phyloP scores from a whole-genome alignment of 1,140 invertebrate species.

The Palaemon carinicauda region DNA sequence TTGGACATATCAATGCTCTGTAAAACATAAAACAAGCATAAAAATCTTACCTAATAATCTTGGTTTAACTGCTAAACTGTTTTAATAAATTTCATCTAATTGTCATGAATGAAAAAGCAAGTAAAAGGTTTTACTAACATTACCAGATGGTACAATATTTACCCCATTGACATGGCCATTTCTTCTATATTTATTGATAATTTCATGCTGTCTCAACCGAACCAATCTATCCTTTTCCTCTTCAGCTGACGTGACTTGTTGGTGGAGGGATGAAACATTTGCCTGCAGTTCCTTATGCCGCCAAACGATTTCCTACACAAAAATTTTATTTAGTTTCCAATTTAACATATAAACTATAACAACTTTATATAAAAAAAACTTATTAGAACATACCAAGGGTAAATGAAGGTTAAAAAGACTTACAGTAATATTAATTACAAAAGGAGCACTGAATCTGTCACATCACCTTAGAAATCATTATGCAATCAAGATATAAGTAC shows the following conservation, averaged over 20 bases:
- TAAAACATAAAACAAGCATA: not conserved
- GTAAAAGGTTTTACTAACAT: not conserved
- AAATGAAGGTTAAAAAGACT: too few relatives aligned
- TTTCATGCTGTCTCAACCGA: conserved; percentile 74
- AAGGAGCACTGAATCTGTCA: too few relatives aligned
- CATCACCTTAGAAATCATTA: too few relatives aligned
- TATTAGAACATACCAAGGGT: too few relatives aligned
- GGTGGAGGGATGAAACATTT: conserved; percentile 82
- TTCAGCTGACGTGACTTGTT: conserved; percentile 75
- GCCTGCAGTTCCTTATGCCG: conserved; percentile 89
- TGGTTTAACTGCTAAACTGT: not conserved
- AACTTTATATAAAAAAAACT: not conserved
- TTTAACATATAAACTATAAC: too few relatives aligned
- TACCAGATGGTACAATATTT: not conserved
- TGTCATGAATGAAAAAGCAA: not conserved
- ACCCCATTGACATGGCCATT: conserved; percentile 64
- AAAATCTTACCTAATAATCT: not conserved
- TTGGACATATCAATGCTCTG: conserved; percentile 56
- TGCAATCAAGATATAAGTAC: not conserved
- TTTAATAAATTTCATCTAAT: not conserved
- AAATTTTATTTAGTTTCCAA: too few relatives aligned
- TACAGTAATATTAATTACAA: too few relatives aligned
- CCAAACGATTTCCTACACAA: conserved; percentile 79
- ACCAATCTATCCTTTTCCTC: conserved; percentile 76
- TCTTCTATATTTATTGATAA: conserved; percentile 73